These are phyloP conservation scores for Hydractinia echinata DNA, from an alignment of 30 jellyfish, hydroid and myxozoan species.

Conservation along the genomic window DNA sequence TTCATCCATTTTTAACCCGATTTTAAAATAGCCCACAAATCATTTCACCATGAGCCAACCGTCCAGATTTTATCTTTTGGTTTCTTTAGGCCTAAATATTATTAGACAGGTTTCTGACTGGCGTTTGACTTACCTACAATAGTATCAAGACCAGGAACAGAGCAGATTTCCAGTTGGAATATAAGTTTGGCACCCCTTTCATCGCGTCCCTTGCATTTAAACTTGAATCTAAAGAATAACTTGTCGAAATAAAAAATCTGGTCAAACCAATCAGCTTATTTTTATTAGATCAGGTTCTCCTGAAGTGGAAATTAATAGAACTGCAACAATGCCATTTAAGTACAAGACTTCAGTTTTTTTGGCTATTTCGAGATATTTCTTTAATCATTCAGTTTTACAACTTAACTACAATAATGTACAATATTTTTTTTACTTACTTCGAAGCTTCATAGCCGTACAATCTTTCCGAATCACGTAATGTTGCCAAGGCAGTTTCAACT, in stretches of 20 bases:
- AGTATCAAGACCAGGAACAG: constrained; percentile 87
- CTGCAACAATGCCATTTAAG: not conserved
- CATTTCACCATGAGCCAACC: too few relatives aligned
- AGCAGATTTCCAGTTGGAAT: constrained; percentile 84
- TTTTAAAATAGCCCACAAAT: too few relatives aligned
- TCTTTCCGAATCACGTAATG: constrained; percentile 53
- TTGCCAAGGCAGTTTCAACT: constrained; percentile 53
- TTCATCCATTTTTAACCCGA: too few relatives aligned
- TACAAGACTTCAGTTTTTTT: too few relatives aligned
- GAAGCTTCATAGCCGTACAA: constrained; percentile 47
- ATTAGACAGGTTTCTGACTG: too few relatives aligned
- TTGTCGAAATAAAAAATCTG: not conserved
- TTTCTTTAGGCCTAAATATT: too few relatives aligned
- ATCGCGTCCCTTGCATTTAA: constrained; percentile 82
- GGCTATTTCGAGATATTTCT: too few relatives aligned
- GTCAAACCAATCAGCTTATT: not conserved
- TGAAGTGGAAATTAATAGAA: not conserved
- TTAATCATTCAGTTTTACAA: too few relatives aligned
- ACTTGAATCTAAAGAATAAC: constrained; percentile 43
- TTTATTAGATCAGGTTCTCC: not conserved
- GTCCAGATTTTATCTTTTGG: too few relatives aligned
- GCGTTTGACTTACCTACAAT: constrained; percentile 57
- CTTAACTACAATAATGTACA: not conserved
- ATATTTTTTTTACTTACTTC: constrained; percentile 1
- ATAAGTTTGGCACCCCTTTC: constrained; percentile 70